phyloP scores from a whole-genome alignment of 2,888 invertebrate species.

The Drosophila koepferae region DNA sequence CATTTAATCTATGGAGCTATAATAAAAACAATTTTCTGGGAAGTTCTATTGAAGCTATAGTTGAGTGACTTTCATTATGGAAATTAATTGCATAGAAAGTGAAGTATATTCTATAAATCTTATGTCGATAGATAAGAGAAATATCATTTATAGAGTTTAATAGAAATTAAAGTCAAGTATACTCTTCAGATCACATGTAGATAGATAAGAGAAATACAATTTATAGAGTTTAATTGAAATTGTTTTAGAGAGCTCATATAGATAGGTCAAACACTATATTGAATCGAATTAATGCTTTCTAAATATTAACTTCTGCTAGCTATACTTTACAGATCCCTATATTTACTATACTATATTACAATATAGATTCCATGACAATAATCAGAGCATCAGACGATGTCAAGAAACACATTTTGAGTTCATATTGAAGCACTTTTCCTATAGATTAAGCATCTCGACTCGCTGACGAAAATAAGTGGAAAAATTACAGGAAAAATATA shows the following conservation, averaged over 20 bases:
- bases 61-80: not conserved
- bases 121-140: not conserved
- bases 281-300: not conserved
- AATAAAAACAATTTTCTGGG: not conserved
- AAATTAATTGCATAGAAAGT: not conserved
- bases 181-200: not conserved
- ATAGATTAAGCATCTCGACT: conserved; percentile 29
- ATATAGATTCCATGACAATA: not conserved
- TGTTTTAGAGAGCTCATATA: not conserved
- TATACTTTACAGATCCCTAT: not conserved
- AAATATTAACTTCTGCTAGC: not conserved
- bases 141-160: not conserved
- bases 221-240: not conserved
- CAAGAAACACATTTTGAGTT: conserved; percentile 61
- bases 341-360: not conserved
- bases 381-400: conserved; percentile 33
- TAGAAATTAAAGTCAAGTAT: not conserved
- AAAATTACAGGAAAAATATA: conserved; percentile 20
- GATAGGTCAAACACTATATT: not conserved
- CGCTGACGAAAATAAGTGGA: conserved; percentile 14
- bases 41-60: not conserved
- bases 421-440: conserved; percentile 51
- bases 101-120: not conserved
- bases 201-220: not conserved
- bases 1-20: not conserved